phyloP scores from a whole-genome alignment of 2,113 vertebrate genomes.

The Apeltes quadracus region DNA sequence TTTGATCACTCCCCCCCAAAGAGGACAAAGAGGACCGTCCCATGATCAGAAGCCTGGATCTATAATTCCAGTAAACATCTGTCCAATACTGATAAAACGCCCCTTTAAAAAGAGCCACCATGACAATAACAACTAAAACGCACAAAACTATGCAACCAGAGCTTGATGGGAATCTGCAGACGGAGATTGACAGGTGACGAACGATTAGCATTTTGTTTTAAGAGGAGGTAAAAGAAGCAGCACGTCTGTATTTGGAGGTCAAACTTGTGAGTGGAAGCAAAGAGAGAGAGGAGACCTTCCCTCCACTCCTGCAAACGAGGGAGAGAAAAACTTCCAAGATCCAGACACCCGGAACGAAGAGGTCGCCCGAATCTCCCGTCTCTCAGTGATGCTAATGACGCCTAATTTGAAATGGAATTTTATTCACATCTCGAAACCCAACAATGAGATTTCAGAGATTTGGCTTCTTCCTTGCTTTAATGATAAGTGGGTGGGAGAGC shows the following conservation, averaged over 20 bases:
- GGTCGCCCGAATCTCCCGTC: constrained; percentile 55
- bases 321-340: constrained; percentile 55
- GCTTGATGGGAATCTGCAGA: not conserved
- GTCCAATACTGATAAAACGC: too few species aligned
- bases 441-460: constrained; percentile 73
- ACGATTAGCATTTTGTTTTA: not conserved
- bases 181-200: not conserved
- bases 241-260: constrained; percentile 25
- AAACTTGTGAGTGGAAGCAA: constrained; percentile 18
- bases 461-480: constrained; percentile 73
- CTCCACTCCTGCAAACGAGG: constrained; percentile 41
- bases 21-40: not conserved
- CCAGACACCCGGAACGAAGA: constrained; percentile 47
- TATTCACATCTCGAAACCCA: constrained; percentile 73
- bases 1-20: too few species aligned
- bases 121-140: not conserved
- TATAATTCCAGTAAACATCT: not conserved
- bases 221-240: not conserved
- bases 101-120: not conserved
- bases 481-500: constrained; percentile 74
- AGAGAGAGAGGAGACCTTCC: constrained; percentile 35
- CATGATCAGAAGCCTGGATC: not conserved
- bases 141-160: not conserved
- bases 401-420: constrained; percentile 76
- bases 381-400: constrained; percentile 77